Evolutionary conservation across 2,888 invertebrate species (phyloP), one percentile per base, ranked within the genome.

Genomic region (Philaethria dido): DNA sequence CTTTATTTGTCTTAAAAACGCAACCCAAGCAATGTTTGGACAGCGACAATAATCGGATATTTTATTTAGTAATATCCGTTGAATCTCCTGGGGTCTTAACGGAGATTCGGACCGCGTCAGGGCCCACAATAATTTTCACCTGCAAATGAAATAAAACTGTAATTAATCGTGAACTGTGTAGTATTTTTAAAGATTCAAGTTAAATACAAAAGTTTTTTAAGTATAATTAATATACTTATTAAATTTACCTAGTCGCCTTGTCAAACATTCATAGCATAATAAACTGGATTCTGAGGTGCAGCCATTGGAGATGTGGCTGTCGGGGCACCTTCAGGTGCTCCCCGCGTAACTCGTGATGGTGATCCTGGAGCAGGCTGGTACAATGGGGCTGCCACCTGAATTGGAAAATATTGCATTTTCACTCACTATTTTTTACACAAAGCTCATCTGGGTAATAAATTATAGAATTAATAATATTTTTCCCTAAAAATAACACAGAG

Each of bases 261-360:
- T 96, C 96, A 97, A 89, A 97, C 97, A 81, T 97, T 97, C 97
- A 97, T 97, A 52, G 97, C 96, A 81, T 97, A 97, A 83, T 96
- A 97, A 42, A 97, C 93, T 45, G 95, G 95, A 80, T 92, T 92
- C 25, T 87, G 79, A 1, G 90, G 86, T 1, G 89, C 85, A 0
- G 86, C 82, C 83, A 88, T 89, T 67, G 91, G 92, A 0, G 93
- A 93, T 20, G 93, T 92, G 70, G 93, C 93, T 29, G 93, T 83
- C 0, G 92, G 85, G 0, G 93, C 93, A 39, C 95, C 95, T 74
- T 95, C 95, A 0, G 95, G 94, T 0, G 95, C 94, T 1, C 94
- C 95, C 61, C 96, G 95, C 1, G 96, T 95, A 1, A 95, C 95
- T 1, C 97, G 96, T 2, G 91, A 93, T 14, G 95, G 94, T 0